A percentile compares a stretch with the other conserved stretches of the same genome.
phyloP scores from a whole-genome alignment of 2,113 vertebrate genomes.

The Illadopsis cleaveri region DNA sequence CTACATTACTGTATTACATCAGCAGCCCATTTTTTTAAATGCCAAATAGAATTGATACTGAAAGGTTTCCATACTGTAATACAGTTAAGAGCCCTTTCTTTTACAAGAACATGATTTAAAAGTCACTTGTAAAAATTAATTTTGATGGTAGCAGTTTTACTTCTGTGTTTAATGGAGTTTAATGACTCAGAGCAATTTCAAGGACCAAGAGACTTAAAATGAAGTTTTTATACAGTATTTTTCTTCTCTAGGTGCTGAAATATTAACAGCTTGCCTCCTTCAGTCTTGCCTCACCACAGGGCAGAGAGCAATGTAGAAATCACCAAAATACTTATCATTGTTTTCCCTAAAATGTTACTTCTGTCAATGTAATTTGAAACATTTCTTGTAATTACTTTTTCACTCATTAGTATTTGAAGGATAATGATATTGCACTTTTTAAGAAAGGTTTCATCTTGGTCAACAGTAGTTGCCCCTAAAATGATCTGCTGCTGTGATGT shows the following conservation, averaged over 20 bases:
- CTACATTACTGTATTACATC: background rate
- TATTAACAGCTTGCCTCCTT: background rate
- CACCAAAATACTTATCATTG: background rate
- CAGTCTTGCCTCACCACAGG: accelerated
- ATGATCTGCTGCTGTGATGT: background rate
- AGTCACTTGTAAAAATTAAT: background rate
- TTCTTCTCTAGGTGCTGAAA: background rate
- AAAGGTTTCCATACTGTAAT: background rate
- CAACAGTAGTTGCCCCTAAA: background rate
- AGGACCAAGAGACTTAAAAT: background rate
- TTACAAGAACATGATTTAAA: background rate
- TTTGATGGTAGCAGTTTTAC: background rate
- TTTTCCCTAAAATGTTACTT: background rate
- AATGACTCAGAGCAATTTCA: background rate
- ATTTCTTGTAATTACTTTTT: background rate
- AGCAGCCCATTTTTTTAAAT: background rate
- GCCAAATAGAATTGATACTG: background rate
- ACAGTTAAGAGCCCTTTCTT: background rate
- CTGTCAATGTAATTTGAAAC: background rate
- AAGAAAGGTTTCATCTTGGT: background rate
- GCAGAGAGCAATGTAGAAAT: background rate
- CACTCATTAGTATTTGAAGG: background rate
- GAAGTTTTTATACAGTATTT: background rate
- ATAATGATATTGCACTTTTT: background rate
- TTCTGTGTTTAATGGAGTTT: background rate